Evolutionary conservation across 2,888 invertebrate species (phyloP).

Genomic region (Fragum fragum): DNA sequence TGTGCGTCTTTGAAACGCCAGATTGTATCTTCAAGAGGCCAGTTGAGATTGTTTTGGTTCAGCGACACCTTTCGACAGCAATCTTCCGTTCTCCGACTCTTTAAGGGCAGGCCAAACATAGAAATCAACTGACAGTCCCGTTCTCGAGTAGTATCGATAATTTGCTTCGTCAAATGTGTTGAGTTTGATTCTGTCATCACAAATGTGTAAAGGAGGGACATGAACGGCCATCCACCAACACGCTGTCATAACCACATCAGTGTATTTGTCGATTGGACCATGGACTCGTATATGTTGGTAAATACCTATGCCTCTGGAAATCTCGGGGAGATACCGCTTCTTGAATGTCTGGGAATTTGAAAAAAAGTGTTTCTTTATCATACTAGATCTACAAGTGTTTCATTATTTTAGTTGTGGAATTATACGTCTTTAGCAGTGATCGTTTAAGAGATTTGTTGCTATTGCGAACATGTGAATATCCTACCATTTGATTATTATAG

Average conservation of each 20-base stretch:
- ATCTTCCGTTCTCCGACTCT: conserved; percentile 33
- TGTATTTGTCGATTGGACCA: conserved; percentile 42
- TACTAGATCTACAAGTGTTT: no score
- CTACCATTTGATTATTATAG: no score
- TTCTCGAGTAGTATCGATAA: conserved; percentile 35
- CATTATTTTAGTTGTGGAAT: no score
- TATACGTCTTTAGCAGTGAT: no score
- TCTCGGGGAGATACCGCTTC: conserved; percentile 52
- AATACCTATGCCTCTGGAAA: conserved; percentile 49
- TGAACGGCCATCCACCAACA: conserved; percentile 53
- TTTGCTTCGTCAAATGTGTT: conserved; percentile 30
- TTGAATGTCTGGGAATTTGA: conserved; percentile 41
- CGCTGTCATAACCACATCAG: conserved; percentile 41
- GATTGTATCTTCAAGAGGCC: no score
- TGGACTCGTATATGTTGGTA: conserved; percentile 47
- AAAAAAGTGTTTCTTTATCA: no score
- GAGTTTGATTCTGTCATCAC: conserved; percentile 38
- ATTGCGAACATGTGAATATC: no score
- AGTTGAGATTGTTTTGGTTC: conserved; percentile 21
- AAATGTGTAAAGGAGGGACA: conserved; percentile 41
- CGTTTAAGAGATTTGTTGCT: no score
- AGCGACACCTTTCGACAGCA: conserved; percentile 51
- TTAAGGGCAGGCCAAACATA: conserved; percentile 53
- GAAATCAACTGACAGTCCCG: conserved; percentile 46
- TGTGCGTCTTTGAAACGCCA: no score